phyloP scores from a whole-genome alignment of 64 coral and sea anemone genomes.

The Hydrozoanthus tunicans region DNA sequence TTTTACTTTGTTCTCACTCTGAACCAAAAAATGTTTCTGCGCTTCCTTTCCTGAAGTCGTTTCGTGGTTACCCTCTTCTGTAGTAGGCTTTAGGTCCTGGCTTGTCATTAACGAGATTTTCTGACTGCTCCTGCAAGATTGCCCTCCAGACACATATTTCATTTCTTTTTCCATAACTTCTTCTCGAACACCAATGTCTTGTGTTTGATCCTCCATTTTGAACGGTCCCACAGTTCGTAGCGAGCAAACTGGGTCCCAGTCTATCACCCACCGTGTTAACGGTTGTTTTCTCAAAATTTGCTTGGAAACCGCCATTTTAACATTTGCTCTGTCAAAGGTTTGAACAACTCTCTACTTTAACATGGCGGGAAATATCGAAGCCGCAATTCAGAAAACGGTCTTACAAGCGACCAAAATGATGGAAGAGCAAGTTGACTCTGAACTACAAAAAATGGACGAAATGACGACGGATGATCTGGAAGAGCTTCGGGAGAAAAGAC shows the following conservation, averaged over 20 bases:
- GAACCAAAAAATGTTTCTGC: background rate
- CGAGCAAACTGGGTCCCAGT: constrained; percentile 10
- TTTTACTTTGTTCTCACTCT: background rate
- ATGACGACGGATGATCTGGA: constrained; percentile 94
- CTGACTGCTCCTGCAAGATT: constrained; percentile 3
- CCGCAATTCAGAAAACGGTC: constrained; percentile 81
- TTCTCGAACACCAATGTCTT: background rate
- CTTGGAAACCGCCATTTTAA: constrained; percentile 65
- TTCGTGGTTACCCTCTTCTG: background rate
- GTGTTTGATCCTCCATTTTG: constrained; percentile 72
- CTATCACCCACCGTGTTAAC: background rate
- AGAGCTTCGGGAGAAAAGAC: constrained; percentile 90
- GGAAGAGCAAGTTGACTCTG: constrained; percentile 94
- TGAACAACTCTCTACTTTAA: background rate
- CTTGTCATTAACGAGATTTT: background rate
- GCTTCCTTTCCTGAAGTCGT: background rate
- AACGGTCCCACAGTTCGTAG: constrained; percentile 49
- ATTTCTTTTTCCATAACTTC: background rate
- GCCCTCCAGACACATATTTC: background rate
- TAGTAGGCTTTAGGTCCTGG: background rate
- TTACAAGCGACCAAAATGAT: constrained; percentile 88
- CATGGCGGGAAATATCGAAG: constrained; percentile 62
- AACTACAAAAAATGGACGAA: constrained; percentile 82
- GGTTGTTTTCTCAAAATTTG: constrained; percentile 35
- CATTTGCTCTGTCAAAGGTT: background rate